phyloP scores from a whole-genome alignment of 2,888 invertebrate species.

The Busseola fusca region DNA sequence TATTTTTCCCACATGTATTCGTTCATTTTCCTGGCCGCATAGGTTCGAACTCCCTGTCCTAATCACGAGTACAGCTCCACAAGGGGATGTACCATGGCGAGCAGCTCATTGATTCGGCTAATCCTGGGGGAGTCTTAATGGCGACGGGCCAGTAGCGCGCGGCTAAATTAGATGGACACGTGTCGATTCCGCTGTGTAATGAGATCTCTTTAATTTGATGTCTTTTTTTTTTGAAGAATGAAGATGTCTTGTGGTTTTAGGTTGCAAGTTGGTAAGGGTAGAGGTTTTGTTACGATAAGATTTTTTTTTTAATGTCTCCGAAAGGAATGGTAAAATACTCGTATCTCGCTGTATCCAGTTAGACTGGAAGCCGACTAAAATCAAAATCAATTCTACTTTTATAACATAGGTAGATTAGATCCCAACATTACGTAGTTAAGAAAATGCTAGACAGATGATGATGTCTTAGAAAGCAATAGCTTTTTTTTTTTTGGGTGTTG shows the following conservation, averaged over 20 bases:
- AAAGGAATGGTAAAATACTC: too few species aligned
- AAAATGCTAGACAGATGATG: too few species aligned
- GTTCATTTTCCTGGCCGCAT: too few species aligned
- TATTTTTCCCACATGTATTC: too few species aligned
- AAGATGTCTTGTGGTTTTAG: background rate
- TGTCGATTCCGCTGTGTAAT: conserved; percentile 56
- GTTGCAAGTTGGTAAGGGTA: background rate
- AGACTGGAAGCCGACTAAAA: too few species aligned
- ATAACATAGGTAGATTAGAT: too few species aligned
- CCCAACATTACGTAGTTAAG: too few species aligned
- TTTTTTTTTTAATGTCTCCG: background rate
- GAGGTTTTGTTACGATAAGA: background rate
- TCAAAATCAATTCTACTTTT: too few species aligned
- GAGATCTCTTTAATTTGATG: conserved; percentile 33
- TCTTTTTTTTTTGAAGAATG: background rate
- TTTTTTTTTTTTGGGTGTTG: too few species aligned
- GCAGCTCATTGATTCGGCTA: conserved; percentile 80
- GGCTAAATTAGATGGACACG: conserved; percentile 73
- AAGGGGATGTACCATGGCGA: conserved; percentile 26
- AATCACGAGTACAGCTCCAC: conserved; percentile 8
- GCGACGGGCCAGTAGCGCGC: conserved; percentile 64
- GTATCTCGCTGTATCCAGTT: too few species aligned
- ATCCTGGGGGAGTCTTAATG: conserved; percentile 81
- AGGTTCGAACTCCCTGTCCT: background rate
- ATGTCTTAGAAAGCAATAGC: too few species aligned